phyloP scores from a whole-genome alignment of 2,797 vertebrate genomes.

The Sebastes itinus region DNA sequence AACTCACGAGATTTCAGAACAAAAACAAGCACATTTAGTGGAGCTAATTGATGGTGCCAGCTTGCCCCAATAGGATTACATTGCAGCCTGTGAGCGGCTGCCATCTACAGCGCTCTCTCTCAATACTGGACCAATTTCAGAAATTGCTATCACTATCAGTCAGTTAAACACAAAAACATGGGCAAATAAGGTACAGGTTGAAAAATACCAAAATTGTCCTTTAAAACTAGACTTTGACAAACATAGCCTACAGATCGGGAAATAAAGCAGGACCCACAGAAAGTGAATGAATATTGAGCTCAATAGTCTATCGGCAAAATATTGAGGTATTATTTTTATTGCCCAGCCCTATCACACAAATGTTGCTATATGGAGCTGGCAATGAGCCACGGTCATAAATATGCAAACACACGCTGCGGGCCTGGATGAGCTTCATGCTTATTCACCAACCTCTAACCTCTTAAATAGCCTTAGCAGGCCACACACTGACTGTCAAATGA shows the following conservation, averaged over 20 bases:
- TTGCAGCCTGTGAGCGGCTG: too few relatives aligned
- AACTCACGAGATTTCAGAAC: too few relatives aligned
- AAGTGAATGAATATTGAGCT: background rate
- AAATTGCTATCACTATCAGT: too few relatives aligned
- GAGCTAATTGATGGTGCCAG: too few relatives aligned
- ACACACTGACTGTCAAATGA: constrained; percentile 35
- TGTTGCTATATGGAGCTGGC: background rate
- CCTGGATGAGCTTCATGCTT: constrained; percentile 21
- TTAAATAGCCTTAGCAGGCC: constrained; percentile 21
- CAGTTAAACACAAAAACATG: too few relatives aligned
- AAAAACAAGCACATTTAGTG: too few relatives aligned
- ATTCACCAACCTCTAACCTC: constrained; percentile 23
- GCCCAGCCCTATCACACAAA: background rate
- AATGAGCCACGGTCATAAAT: constrained; percentile 29
- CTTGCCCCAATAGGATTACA: too few relatives aligned
- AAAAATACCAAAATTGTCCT: background rate
- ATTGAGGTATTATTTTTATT: constrained; percentile 1
- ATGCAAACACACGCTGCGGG: constrained; percentile 5
- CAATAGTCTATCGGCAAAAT: background rate
- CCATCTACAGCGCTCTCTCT: too few relatives aligned
- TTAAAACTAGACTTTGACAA: background rate
- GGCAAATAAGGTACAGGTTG: too few relatives aligned
- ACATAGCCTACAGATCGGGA: background rate
- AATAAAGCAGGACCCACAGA: background rate
- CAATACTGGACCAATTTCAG: too few relatives aligned